These are phyloP conservation scores for Cathartes aura DNA, from an alignment of 2,113 vertebrate genomes.

Conservation along the genomic window DNA sequence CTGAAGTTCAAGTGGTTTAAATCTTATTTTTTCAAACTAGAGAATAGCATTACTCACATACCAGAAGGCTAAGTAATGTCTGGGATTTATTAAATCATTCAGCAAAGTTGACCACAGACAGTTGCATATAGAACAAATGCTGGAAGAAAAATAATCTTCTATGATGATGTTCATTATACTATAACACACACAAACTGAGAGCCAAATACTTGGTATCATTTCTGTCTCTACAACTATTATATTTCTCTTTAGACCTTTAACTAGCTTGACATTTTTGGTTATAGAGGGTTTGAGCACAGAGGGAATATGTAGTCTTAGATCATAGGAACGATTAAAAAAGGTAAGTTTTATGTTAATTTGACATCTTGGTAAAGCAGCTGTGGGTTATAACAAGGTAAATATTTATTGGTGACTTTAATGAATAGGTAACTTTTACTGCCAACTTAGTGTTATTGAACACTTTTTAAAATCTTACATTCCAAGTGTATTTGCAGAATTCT, in stretches of 20 bases:
- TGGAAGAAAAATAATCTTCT: conserved; percentile 28
- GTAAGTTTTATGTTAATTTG: not conserved
- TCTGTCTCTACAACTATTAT: not conserved
- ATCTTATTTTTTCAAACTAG: conserved; percentile 46
- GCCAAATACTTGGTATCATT: not conserved
- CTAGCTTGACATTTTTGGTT: not conserved
- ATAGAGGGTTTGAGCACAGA: not conserved
- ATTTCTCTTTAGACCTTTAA: not conserved
- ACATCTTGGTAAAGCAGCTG: not conserved
- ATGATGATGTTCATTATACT: not conserved
- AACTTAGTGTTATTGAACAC: not conserved
- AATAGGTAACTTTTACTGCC: not conserved
- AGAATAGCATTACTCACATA: conserved; percentile 67
- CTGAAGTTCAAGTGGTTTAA: conserved; percentile 59
- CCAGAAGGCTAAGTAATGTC: conserved; percentile 72
- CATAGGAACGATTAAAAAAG: not conserved
- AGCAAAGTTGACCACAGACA: conserved; percentile 49
- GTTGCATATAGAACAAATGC: conserved; percentile 47
- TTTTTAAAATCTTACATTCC: not conserved
- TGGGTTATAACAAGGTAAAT: not conserved
- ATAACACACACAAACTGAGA: not conserved
- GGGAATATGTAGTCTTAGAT: not conserved
- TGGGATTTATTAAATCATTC: conserved; percentile 62
- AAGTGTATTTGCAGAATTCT: not conserved
- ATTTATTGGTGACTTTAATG: not conserved